Evolutionary conservation across 2,113 vertebrate genomes (phyloP).

Genomic region (Pagrus major): DNA sequence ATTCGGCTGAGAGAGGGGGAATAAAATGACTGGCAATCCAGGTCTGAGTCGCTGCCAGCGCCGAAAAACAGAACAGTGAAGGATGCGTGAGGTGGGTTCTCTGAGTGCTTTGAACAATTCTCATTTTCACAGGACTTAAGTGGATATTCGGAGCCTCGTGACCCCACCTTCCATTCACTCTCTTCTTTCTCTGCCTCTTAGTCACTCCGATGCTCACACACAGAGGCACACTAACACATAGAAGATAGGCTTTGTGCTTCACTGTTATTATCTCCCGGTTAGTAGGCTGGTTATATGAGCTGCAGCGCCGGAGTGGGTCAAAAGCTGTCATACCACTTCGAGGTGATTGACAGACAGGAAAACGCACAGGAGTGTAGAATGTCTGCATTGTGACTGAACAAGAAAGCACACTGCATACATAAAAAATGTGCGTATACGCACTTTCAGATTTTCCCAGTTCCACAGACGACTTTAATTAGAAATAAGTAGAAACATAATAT

Average conservation of each 20-base stretch:
- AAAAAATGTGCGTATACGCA: background rate
- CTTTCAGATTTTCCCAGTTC: background rate
- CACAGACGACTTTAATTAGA: background rate
- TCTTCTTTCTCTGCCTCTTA: slow-evolving; percentile 31
- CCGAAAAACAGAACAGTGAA: slow-evolving; percentile 27
- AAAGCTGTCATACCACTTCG: slow-evolving; percentile 26
- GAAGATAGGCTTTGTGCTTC: slow-evolving; percentile 38
- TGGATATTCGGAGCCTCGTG: slow-evolving; percentile 56
- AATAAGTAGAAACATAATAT: background rate
- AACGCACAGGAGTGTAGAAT: background rate
- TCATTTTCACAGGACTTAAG: slow-evolving; percentile 64
- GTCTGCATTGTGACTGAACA: background rate
- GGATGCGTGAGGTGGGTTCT: slow-evolving; percentile 25
- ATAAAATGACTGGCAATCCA: slow-evolving; percentile 32
- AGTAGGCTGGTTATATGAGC: slow-evolving; percentile 36
- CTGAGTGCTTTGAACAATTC: slow-evolving; percentile 61
- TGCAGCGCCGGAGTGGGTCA: slow-evolving; percentile 37
- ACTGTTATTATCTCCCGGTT: slow-evolving; percentile 47
- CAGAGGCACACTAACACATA: background rate
- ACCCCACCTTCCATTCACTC: slow-evolving; percentile 32
- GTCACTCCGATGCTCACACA: background rate
- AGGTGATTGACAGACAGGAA: slow-evolving; percentile 39
- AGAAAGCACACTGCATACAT: background rate
- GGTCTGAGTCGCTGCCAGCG: slow-evolving; percentile 31
- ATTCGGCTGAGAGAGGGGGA: background rate